A percentile compares a stretch with the other conserved stretches of the same genome.
Conservation (phyloP, 2,888 invertebrate genomes). For the Cenopis cana region DNA sequence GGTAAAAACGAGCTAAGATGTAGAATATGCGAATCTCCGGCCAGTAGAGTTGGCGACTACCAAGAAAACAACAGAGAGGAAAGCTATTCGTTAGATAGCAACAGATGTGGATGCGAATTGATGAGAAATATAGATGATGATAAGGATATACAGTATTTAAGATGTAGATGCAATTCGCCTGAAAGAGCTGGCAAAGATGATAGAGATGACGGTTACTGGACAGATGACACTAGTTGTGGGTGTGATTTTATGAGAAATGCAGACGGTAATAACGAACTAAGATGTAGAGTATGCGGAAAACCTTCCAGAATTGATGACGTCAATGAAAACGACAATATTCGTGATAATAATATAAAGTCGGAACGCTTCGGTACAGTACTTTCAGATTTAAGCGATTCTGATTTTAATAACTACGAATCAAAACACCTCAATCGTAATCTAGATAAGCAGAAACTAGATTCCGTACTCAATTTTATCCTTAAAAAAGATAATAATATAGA, state of each 20-base stretch:
- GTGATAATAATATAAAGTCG: not conserved
- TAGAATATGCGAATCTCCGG: not conserved
- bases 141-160: not conserved
- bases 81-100: not conserved
- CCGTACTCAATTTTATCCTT: conserved; percentile 11
- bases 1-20: not conserved
- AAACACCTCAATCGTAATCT: not conserved
- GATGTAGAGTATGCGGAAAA: conserved; percentile 2
- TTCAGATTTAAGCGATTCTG: conserved; percentile 10
- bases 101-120: not conserved
- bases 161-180: conserved; percentile 5
- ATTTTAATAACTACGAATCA: not conserved
- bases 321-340: too few species aligned
- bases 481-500: conserved; percentile 9
- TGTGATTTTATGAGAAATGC: not conserved
- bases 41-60: not conserved
- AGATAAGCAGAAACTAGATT: not conserved
- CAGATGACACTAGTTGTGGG: not conserved
- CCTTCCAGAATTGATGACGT: not conserved
- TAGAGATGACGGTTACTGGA: not conserved
- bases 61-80: not conserved
- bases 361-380: not conserved
- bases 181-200: not conserved
- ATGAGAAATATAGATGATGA: not conserved
- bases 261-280: not conserved